phyloP scores from a whole-genome alignment of 2,888 invertebrate genomes.

The Cataglyphis altisquamis region DNA sequence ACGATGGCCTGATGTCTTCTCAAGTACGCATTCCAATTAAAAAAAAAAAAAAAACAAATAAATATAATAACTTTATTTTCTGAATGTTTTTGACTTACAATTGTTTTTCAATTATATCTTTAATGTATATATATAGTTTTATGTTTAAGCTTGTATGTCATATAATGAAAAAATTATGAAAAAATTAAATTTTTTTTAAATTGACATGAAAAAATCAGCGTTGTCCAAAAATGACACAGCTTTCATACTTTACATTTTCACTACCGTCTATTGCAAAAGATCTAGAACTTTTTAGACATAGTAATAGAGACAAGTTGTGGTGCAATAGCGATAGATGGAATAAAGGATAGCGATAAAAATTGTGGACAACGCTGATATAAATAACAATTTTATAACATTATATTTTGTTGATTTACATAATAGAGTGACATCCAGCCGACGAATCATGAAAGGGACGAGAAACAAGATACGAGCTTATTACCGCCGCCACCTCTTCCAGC shows the following conservation, averaged over 20 bases:
- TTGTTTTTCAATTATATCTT: not conserved
- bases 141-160: too few species aligned
- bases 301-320: too few species aligned
- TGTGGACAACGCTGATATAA: too few species aligned
- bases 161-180: too few species aligned
- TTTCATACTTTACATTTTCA: too few species aligned
- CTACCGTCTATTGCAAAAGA: too few species aligned
- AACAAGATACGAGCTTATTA: conserved; percentile 80
- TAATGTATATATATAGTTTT: not conserved
- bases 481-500: conserved; percentile 82
- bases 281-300: too few species aligned
- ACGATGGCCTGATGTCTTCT: conserved; percentile 73
- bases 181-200: too few species aligned
- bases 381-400: not conserved
- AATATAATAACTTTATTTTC: conserved; percentile 4
- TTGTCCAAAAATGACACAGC: too few species aligned
- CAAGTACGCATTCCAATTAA: conserved; percentile 6
- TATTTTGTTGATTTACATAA: conserved; percentile 75
- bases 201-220: too few species aligned
- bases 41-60: not conserved
- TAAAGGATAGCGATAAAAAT: too few species aligned
- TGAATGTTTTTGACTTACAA: not conserved
- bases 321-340: too few species aligned
- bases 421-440: conserved; percentile 88
- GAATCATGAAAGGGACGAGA: conserved; percentile 90